Evolutionary conservation across 1,140 invertebrate genomes (phyloP).

Genomic region (Drosophila pallidifrons): DNA sequence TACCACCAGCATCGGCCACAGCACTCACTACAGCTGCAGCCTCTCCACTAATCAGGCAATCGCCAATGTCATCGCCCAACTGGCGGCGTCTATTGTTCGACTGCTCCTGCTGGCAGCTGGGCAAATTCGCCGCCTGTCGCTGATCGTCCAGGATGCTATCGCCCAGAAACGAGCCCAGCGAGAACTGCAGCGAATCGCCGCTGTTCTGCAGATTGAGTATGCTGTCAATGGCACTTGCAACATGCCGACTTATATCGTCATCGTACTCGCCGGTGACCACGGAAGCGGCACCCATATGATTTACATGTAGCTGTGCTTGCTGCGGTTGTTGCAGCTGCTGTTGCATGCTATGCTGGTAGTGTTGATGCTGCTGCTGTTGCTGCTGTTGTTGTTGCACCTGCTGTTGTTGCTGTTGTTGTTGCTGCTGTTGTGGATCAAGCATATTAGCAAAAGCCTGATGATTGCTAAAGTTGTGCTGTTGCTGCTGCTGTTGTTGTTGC

Average conservation of each 20-base stretch:
- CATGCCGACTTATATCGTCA: conserved; percentile 90
- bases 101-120: conserved; percentile 76
- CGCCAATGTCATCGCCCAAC: conserved; percentile 78
- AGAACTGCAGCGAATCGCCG: conserved; percentile 80
- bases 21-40: conserved; percentile 48
- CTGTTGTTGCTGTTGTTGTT: conserved; percentile 62
- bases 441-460: conserved; percentile 63
- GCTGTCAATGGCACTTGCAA: conserved; percentile 91
- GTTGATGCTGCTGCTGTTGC: conserved; percentile 53
- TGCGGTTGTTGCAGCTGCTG: conserved; percentile 70
- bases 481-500: conserved; percentile 58
- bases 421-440: conserved; percentile 61
- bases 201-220: conserved; percentile 90
- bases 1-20: conserved; percentile 61
- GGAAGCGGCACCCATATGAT: conserved; percentile 54
- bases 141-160: conserved; percentile 81
- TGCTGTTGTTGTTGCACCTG: conserved; percentile 62
- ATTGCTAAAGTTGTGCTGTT: conserved; percentile 69
- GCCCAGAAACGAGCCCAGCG: conserved; percentile 77
- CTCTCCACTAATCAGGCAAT: conserved; percentile 82
- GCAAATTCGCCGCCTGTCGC: conserved; percentile 60
- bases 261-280: conserved; percentile 83
- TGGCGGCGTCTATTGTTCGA: conserved; percentile 60
- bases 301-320: conserved; percentile 75
- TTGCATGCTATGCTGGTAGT: conserved; percentile 66